phyloP scores from a whole-genome alignment of 2,113 vertebrate species.

The Microcebus murinus region DNA sequence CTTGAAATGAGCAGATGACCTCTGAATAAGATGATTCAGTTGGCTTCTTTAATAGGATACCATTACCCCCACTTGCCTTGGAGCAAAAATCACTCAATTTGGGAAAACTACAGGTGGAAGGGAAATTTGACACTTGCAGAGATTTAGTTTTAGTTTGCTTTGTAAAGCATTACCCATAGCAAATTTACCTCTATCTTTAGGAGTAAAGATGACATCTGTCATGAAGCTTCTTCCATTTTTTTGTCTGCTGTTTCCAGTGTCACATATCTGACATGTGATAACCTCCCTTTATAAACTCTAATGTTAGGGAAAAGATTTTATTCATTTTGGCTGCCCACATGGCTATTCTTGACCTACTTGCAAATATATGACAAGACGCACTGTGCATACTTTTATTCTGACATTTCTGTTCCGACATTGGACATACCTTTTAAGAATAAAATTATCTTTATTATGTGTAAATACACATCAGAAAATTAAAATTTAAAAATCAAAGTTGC shows the following conservation, averaged over 20 bases:
- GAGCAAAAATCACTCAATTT: constrained; percentile 45
- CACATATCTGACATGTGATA: constrained; percentile 82
- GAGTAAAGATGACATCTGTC: constrained; percentile 81
- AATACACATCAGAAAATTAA: not conserved
- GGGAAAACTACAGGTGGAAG: constrained; percentile 43
- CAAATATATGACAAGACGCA: constrained; percentile 74
- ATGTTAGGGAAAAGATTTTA: constrained; percentile 62
- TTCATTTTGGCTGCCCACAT: constrained; percentile 53
- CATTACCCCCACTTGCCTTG: constrained; percentile 10
- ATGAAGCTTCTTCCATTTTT: constrained; percentile 78
- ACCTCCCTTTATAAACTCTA: constrained; percentile 78
- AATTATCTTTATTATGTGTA: constrained; percentile 10
- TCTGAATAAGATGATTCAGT: constrained; percentile 77
- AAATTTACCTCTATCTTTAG: constrained; percentile 83
- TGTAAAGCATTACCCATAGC: constrained; percentile 72
- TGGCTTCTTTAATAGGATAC: constrained; percentile 69
- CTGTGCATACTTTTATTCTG: constrained; percentile 20
- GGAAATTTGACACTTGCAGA: constrained; percentile 58
- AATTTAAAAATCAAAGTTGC: constrained; percentile 46
- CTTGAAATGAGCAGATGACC: constrained; percentile 83
- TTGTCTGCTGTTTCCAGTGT: constrained; percentile 81
- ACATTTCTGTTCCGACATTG: constrained; percentile 63
- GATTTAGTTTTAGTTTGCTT: constrained; percentile 70
- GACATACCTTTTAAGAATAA: constrained; percentile 39
- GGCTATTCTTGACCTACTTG: constrained; percentile 83